phyloP scores from a whole-genome alignment of 64 coral and sea anemone species.

The Actinia equina region DNA sequence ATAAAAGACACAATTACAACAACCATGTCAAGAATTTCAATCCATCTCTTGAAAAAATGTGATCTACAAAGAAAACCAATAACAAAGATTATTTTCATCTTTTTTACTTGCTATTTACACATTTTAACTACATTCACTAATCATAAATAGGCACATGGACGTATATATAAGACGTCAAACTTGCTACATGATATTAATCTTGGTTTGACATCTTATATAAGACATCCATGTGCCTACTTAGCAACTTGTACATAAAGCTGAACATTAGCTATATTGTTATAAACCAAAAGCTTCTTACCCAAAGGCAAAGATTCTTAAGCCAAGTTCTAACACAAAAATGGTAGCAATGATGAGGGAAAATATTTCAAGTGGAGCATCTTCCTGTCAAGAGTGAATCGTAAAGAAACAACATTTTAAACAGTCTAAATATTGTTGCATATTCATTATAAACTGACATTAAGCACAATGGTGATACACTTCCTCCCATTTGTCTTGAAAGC shows the following conservation, averaged over 20 bases:
- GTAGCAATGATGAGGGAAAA: slow-evolving; percentile 77
- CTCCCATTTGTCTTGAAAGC: too few species aligned
- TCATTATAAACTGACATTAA: neutral
- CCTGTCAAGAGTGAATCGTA: slow-evolving; percentile 1
- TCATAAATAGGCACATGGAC: too few species aligned
- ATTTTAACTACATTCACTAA: too few species aligned
- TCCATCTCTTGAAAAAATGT: slow-evolving; percentile 87
- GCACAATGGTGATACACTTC: neutral
- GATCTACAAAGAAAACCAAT: slow-evolving; percentile 28
- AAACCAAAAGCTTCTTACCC: slow-evolving; percentile 50
- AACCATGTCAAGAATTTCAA: slow-evolving; percentile 84
- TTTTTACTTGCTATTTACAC: too few species aligned
- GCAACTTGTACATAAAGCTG: too few species aligned
- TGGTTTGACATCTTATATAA: too few species aligned
- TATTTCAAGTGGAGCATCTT: slow-evolving; percentile 64
- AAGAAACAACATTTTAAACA: neutral
- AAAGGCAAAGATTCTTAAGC: slow-evolving; percentile 76
- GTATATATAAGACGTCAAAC: too few species aligned
- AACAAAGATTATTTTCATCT: too few species aligned
- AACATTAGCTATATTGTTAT: too few species aligned
- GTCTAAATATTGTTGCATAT: too few species aligned
- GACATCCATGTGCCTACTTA: too few species aligned
- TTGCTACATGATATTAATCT: too few species aligned
- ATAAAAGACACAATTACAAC: slow-evolving; percentile 77
- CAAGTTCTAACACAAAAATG: slow-evolving; percentile 75